Evolutionary conservation across 2,113 vertebrate genomes (phyloP).

Genomic region (Eupsittula cactorum): DNA sequence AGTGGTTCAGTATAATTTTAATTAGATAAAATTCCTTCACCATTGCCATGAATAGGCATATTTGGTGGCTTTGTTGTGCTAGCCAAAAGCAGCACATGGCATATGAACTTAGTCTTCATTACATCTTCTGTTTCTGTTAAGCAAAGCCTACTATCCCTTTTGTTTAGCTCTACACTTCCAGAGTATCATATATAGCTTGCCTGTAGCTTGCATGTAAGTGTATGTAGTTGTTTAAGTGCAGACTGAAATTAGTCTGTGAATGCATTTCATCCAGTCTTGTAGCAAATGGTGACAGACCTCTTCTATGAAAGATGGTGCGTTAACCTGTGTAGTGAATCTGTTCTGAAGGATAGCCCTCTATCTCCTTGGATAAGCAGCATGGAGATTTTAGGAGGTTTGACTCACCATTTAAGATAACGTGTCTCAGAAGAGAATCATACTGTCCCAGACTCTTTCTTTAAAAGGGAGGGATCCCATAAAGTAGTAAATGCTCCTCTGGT

Average conservation of each 20-base stretch:
- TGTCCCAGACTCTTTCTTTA: not conserved
- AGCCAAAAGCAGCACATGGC: not conserved
- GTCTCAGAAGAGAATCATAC: not conserved
- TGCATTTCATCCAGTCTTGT: not conserved
- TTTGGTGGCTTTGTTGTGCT: conserved; percentile 20
- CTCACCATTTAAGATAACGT: not conserved
- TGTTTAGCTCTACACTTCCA: not conserved
- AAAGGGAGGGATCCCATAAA: not conserved
- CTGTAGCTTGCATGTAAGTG: not conserved
- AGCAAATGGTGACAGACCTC: not conserved
- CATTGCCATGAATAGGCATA: not conserved
- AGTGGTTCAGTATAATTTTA: not conserved
- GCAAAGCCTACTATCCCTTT: not conserved
- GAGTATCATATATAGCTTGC: not conserved
- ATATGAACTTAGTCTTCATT: not conserved
- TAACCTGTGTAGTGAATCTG: accelerated
- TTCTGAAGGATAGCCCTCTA: not conserved
- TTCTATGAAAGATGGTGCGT: not conserved
- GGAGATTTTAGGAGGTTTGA: not conserved
- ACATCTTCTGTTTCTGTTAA: not conserved
- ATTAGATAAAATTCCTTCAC: not conserved
- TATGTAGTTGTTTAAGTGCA: not conserved
- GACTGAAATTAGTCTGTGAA: not conserved
- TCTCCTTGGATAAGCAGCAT: not conserved
- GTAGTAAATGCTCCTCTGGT: not conserved